These are phyloP conservation scores for Albula goreensis DNA, from an alignment of 2,113 vertebrate genomes.

Conservation along the genomic window DNA sequence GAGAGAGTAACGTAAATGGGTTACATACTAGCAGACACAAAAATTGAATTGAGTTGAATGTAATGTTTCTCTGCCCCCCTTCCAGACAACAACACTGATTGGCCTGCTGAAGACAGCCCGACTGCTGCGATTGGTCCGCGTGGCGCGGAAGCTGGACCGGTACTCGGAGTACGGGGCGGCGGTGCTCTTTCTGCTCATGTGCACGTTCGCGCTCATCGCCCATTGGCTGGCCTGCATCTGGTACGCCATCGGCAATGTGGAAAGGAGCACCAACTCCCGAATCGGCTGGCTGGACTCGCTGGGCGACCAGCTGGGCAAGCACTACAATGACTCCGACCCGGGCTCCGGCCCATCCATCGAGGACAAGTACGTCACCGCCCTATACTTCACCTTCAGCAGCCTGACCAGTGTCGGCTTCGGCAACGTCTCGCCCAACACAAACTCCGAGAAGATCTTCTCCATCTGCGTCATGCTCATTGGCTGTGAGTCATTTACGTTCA, in stretches of 20 bases:
- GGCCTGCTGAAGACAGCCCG: slow-evolving; percentile 87
- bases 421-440: slow-evolving; percentile 90
- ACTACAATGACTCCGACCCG: slow-evolving; percentile 72
- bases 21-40: background rate
- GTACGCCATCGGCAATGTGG: slow-evolving; percentile 86
- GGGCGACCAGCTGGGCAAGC: slow-evolving; percentile 81
- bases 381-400: slow-evolving; percentile 94
- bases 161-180: slow-evolving; percentile 85
- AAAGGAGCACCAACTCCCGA: slow-evolving; percentile 62
- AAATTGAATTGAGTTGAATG: background rate
- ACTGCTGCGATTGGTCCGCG: slow-evolving; percentile 81
- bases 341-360: slow-evolving; percentile 78
- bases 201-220: slow-evolving; percentile 83
- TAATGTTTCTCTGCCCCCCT: background rate
- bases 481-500: slow-evolving; percentile 68
- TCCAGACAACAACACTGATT: slow-evolving; percentile 74
- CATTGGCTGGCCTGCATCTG: slow-evolving; percentile 86
- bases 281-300: slow-evolving; percentile 86
- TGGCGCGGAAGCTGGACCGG: slow-evolving; percentile 83
- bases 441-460: slow-evolving; percentile 52
- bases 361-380: slow-evolving; percentile 88
- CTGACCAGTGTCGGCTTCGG: slow-evolving; percentile 90
- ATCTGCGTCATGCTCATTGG: slow-evolving; percentile 91
- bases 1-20: background rate
- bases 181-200: slow-evolving; percentile 86